Evolutionary conservation across 2,113 vertebrate species (phyloP).

Genomic region (Tragulus kanchil): DNA sequence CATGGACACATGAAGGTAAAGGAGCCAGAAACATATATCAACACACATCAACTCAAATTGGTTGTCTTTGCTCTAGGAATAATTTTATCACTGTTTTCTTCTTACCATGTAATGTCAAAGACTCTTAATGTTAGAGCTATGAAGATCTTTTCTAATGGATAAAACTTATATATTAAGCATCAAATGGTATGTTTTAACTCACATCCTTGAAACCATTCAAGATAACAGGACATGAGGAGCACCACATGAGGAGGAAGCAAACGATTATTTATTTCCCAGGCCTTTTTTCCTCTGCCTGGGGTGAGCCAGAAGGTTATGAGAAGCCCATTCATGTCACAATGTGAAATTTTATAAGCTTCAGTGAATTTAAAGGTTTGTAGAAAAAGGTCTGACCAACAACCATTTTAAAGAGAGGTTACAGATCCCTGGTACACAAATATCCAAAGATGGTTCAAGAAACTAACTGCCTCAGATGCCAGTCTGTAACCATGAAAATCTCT

Average conservation of each 20-base stretch:
- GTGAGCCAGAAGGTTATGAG: neutral
- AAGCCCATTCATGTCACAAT: neutral
- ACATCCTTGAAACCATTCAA: slow-evolving; percentile 30
- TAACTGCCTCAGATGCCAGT: neutral
- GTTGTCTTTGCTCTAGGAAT: neutral
- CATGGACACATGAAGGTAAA: neutral
- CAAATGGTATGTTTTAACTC: slow-evolving; percentile 35
- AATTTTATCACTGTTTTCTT: slow-evolving; percentile 21
- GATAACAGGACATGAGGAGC: neutral
- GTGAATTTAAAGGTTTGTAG: neutral
- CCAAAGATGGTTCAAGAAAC: neutral
- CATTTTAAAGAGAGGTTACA: slow-evolving; percentile 18
- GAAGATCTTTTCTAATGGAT: neutral
- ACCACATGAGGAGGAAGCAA: neutral
- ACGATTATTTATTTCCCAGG: neutral
- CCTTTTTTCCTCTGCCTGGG: neutral
- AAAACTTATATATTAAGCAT: slow-evolving; percentile 12
- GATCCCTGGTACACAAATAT: neutral
- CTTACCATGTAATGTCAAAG: neutral
- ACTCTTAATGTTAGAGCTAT: neutral
- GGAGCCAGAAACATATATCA: neutral
- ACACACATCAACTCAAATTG: neutral
- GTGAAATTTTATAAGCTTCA: neutral
- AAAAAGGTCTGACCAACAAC: neutral
- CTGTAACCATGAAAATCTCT: neutral